Evolutionary conservation across 2,888 invertebrate genomes (phyloP).

Genomic region (Dasysyrphus albostriatus): DNA sequence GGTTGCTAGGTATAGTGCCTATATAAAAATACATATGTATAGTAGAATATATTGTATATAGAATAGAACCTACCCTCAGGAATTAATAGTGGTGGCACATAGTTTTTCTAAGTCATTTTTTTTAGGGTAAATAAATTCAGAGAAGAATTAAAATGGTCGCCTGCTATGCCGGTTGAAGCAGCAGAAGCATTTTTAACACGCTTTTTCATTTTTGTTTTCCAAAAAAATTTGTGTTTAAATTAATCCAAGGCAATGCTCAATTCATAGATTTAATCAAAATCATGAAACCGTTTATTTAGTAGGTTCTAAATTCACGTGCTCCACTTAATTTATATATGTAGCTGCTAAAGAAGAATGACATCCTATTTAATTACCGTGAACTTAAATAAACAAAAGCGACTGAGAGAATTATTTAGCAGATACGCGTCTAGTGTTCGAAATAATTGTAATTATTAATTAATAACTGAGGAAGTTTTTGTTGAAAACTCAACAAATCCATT

Average conservation of each 20-base stretch:
- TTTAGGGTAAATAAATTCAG: conserved; percentile 46
- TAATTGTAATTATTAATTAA: no score
- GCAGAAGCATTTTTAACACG: conserved; percentile 32
- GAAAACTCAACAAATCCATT: no score
- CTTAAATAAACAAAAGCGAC: no score
- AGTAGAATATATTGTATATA: neutral
- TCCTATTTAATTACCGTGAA: conserved; percentile 35
- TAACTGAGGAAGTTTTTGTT: no score
- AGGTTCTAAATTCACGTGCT: neutral
- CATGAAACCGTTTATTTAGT: conserved; percentile 44
- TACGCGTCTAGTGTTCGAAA: no score
- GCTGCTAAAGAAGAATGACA: neutral
- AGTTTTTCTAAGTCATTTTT: conserved; percentile 36
- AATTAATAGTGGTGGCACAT: conserved; percentile 20
- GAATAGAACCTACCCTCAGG: conserved; percentile 48
- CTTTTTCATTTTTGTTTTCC: conserved; percentile 6
- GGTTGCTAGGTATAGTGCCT: neutral
- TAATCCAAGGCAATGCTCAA: neutral
- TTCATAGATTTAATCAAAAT: conserved; percentile 39
- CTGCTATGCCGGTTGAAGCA: neutral
- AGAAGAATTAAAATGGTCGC: conserved; percentile 54
- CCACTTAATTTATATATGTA: conserved; percentile 7
- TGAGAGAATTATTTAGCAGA: no score
- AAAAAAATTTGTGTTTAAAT: neutral
- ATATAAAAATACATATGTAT: no score